These are phyloP conservation scores for Pachypeltis micranthus DNA, from an alignment of 1,140 invertebrate species.

Conservation along the genomic window DNA sequence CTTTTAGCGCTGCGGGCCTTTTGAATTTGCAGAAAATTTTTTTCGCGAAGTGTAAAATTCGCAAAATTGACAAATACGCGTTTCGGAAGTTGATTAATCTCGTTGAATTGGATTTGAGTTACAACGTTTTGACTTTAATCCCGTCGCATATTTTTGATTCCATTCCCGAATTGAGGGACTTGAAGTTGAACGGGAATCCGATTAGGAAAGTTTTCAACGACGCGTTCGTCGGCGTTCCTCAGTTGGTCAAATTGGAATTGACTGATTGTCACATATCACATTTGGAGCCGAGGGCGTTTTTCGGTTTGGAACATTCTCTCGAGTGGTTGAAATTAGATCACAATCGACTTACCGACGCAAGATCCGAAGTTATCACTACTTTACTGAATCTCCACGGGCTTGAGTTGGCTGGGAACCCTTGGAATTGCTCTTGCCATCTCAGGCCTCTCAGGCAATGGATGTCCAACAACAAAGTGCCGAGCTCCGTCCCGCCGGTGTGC, in stretches of 20 bases:
- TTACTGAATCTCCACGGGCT: conserved; percentile 57
- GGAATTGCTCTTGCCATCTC: conserved; percentile 69
- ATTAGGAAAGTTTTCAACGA: conserved; percentile 53
- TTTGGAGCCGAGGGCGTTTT: conserved; percentile 56
- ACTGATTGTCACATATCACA: conserved; percentile 51
- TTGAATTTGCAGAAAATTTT: conserved; percentile 68
- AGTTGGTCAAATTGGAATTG: conserved; percentile 59
- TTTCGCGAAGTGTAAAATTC: conserved; percentile 49
- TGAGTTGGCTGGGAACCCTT: conserved; percentile 61
- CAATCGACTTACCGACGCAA: conserved; percentile 53
- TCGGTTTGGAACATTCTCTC: conserved; percentile 52
- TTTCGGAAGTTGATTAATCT: conserved; percentile 59
- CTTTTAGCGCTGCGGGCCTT: conserved; percentile 55
- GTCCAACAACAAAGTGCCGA: conserved; percentile 58
- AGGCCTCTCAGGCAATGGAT: conserved; percentile 64
- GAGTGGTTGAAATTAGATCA: conserved; percentile 64
- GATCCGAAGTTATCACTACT: conserved; percentile 48
- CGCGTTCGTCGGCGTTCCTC: conserved; percentile 51
- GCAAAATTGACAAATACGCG: conserved; percentile 47
- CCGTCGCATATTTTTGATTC: conserved; percentile 57
- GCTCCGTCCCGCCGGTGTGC: conserved; percentile 54
- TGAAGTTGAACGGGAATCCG: conserved; percentile 58
- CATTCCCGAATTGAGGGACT: conserved; percentile 58
- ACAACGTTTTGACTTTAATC: conserved; percentile 51
- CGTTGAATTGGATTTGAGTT: conserved; percentile 64